phyloP scores from a whole-genome alignment of 2,113 vertebrate genomes.

The Pseudopodoces humilis region DNA sequence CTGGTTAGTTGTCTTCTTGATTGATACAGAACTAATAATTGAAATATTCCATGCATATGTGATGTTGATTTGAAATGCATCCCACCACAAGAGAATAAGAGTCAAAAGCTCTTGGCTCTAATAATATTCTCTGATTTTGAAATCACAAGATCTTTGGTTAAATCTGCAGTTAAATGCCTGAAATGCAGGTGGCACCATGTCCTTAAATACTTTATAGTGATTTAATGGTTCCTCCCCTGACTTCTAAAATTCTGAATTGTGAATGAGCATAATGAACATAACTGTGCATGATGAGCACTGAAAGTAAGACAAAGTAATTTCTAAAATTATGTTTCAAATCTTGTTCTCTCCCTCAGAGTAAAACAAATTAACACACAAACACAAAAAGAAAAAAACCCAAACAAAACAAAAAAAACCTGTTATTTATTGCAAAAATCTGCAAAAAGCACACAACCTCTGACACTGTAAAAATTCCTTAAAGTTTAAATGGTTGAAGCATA shows the following conservation, averaged over 20 bases:
- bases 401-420: neutral
- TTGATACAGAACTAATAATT: neutral
- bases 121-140: neutral
- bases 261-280: slow-evolving; percentile 24
- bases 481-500: neutral
- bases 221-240: slow-evolving; percentile 15
- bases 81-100: neutral
- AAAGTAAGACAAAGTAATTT: neutral
- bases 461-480: neutral
- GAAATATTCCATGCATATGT: neutral
- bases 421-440: neutral
- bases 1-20: neutral
- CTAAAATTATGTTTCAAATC: neutral
- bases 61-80: neutral
- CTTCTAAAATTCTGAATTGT: neutral
- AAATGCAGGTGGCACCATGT: neutral
- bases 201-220: slow-evolving; percentile 13
- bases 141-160: slow-evolving; percentile 15
- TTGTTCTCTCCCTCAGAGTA: neutral
- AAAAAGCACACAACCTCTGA: neutral
- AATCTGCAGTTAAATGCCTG: neutral
- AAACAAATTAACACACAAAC: neutral
- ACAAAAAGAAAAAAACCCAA: neutral
- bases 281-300: neutral
- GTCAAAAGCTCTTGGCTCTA: neutral